These are phyloP conservation scores for Copsychus sechellarum DNA, from an alignment of 2,113 vertebrate genomes.

Conservation along the genomic window DNA sequence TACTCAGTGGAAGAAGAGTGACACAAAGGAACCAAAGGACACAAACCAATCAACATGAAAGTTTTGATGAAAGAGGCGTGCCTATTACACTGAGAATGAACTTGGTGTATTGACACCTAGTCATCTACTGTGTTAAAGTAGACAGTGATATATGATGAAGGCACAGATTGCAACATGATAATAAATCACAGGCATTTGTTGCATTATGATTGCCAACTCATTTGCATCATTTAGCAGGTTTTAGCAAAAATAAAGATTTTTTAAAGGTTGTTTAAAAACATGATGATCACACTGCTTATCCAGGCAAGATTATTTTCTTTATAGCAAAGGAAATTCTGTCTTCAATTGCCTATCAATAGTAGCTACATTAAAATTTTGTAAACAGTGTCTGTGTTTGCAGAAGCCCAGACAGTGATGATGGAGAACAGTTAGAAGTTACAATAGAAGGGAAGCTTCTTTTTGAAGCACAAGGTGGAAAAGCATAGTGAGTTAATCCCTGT, in stretches of 20 bases:
- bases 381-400: constrained; percentile 1
- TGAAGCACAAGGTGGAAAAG: not conserved
- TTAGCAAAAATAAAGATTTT: constrained; percentile 3
- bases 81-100: not conserved
- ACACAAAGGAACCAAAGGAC: not conserved
- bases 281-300: not conserved
- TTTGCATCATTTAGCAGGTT: constrained; percentile 9
- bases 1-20: not conserved
- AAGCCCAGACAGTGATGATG: not conserved
- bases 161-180: not conserved
- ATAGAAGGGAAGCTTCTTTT: not conserved
- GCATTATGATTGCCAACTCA: not conserved
- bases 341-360: not conserved
- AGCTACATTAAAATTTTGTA: not conserved
- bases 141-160: not conserved
- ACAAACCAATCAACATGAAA: not conserved
- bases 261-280: constrained; percentile 2
- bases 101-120: not conserved
- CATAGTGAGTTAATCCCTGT: not conserved
- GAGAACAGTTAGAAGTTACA: not conserved
- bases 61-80: not conserved
- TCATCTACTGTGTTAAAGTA: not conserved
- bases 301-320: not conserved
- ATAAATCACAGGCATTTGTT: not conserved
- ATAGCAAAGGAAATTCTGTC: not conserved